phyloP scores from a whole-genome alignment of 30 jellyfish, hydroid and myxozoan species.

The Aurelia sp. region DNA sequence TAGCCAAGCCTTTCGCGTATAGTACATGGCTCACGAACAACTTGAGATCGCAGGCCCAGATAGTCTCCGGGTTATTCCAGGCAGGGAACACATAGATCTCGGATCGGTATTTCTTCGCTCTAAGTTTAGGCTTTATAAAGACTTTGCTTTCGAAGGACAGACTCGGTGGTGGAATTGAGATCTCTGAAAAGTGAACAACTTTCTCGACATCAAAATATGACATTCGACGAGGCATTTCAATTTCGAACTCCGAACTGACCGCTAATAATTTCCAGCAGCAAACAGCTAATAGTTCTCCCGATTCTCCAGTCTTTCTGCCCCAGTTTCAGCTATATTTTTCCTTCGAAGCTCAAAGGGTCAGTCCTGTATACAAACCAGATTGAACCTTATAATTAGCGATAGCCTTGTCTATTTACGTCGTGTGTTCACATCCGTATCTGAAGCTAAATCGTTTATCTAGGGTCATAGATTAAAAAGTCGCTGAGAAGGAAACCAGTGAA shows the following conservation, averaged over 20 bases:
- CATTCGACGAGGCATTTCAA: constrained; percentile 43
- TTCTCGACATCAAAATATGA: constrained; percentile 44
- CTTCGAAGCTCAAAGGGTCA: too few relatives aligned
- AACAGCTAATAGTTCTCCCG: too few relatives aligned
- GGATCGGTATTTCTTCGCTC: constrained; percentile 42
- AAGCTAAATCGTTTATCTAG: too few relatives aligned
- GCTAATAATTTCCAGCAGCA: too few relatives aligned
- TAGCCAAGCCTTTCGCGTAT: constrained; percentile 57
- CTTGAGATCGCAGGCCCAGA: constrained; percentile 61
- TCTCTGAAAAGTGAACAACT: constrained; percentile 51
- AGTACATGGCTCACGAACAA: constrained; percentile 28
- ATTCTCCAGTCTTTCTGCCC: too few relatives aligned
- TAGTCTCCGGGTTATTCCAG: constrained; percentile 45
- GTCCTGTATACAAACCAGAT: too few relatives aligned
- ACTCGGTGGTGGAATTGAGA: constrained; percentile 45
- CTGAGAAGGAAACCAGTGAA: background rate
- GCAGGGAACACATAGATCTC: constrained; percentile 55
- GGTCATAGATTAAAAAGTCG: background rate
- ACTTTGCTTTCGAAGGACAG: constrained; percentile 41
- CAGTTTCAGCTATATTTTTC: too few relatives aligned
- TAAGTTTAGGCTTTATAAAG: constrained; percentile 40
- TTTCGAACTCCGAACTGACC: too few relatives aligned
- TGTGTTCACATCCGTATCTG: too few relatives aligned
- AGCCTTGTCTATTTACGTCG: too few relatives aligned
- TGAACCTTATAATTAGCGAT: too few relatives aligned